Base-by-base conservation (phyloP, 2,113 vertebrate species). In the Amazona guildingii region DNA sequence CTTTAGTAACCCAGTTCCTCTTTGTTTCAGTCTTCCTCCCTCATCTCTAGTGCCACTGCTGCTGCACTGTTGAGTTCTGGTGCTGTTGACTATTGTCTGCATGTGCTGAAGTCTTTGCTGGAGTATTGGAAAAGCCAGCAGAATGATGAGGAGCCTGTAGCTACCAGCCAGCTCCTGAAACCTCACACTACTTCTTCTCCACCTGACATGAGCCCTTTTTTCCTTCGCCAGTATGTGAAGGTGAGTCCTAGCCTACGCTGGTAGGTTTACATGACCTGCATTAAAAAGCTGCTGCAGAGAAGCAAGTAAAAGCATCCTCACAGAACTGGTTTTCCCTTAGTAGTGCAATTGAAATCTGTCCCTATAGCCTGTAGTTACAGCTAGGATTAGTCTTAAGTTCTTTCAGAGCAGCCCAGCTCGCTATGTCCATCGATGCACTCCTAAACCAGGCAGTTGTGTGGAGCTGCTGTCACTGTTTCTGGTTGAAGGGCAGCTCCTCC, bases 121-220 rank as follows among this genome's bases (percentile, higher is more conserved):
- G 99, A 99, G 78, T 99, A 99, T 88, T 99, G 99, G 99, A 99
- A 99, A 97, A 98, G 98, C 91, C 99, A 99, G 57, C 99, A 99
- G 98, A 99, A 98, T 0, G 99, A 99, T 1, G 99, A 99, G 94
- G 99, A 99, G 92, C 98, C 99, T 0, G 98, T 98, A 52, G 98
- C 99, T 57, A 91, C 98, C 91, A 99, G 99, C 97, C 99, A 99
- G 96, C 98, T 99, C 74, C 98, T 99, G 84, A 99, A 99, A 67
- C 99, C 99, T 43, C 99, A 99, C 96, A 99, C 99, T 4, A 98
- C 99, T 3, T 98, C 99, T 27, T 99, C 99, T 62, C 99, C 99
- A 3, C 99, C 99, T 0, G 99, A 99, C 97, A 99, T 99, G 99
- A 99, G 99, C 94, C 99, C 99, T 3, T 99, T 99, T 90, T 99